These are phyloP conservation scores for Kryptolebias marmoratus DNA, from an alignment of 2,113 vertebrate genomes.

Conservation along the genomic window DNA sequence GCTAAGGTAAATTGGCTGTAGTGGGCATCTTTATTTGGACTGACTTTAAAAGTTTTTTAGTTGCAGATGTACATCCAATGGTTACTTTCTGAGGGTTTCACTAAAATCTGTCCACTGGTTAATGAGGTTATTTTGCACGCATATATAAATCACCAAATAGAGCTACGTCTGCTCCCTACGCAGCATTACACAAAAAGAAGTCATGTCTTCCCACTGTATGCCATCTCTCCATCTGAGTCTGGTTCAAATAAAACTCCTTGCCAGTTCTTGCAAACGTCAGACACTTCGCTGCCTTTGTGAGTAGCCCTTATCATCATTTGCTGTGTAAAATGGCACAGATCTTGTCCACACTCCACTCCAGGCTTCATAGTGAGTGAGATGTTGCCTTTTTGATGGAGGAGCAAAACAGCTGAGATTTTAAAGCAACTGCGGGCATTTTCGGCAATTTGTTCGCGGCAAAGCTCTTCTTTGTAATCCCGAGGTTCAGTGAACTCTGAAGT, in stretches of 20 bases:
- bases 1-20: no score
- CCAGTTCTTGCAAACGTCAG: background rate
- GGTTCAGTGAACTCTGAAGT: constrained; percentile 23
- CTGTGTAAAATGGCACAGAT: background rate
- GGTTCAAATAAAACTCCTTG: constrained; percentile 1
- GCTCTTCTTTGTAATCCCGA: background rate
- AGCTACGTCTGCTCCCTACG: background rate
- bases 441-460: constrained; percentile 17
- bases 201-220: background rate
- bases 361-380: constrained; percentile 3
- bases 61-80: no score
- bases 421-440: constrained; percentile 11
- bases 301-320: constrained; percentile 1
- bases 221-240: background rate
- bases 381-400: constrained; percentile 22
- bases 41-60: no score
- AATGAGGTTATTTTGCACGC: no score
- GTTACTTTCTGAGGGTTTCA: no score
- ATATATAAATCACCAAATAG: background rate
- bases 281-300: background rate
- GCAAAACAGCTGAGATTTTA: constrained; percentile 13
- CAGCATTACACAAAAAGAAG: background rate
- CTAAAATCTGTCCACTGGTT: no score
- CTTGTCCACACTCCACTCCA: background rate
- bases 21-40: no score